Evolutionary conservation across 2,113 vertebrate genomes (phyloP).

Genomic region (Marmota flaviventris): DNA sequence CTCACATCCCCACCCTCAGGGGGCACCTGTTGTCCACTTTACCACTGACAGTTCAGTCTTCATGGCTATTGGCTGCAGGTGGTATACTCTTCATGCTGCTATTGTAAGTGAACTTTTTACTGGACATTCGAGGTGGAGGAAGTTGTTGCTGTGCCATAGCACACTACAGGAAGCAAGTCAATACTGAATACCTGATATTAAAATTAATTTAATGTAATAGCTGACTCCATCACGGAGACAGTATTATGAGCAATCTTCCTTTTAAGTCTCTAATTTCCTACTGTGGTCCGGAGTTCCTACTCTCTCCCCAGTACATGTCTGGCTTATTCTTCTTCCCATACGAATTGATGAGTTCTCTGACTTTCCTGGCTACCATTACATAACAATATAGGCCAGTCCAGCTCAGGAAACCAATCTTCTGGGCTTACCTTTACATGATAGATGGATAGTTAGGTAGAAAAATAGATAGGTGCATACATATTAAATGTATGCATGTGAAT

Average conservation of each 20-base stretch:
- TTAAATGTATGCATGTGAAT: neutral
- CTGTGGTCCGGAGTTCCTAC: neutral
- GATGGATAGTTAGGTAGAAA: neutral
- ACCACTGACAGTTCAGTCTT: neutral
- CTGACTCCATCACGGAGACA: neutral
- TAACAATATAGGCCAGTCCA: neutral
- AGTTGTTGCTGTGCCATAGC: neutral
- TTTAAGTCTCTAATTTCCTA: neutral
- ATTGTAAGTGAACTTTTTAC: neutral
- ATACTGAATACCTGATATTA: neutral
- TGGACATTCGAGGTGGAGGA: neutral
- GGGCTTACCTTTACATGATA: neutral
- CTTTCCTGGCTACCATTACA: neutral
- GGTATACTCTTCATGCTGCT: neutral
- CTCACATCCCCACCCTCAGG: fast-evolving
- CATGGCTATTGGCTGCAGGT: neutral
- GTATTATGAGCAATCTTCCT: neutral
- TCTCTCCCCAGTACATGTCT: neutral
- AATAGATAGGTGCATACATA: neutral
- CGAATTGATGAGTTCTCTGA: neutral
- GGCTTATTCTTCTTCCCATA: neutral
- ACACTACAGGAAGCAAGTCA: neutral
- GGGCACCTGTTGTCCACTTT: neutral
- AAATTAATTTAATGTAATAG: neutral
- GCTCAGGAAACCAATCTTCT: neutral